A percentile compares a stretch with the other conserved stretches of the same genome.
phyloP scores from a whole-genome alignment of 2,888 invertebrate genomes.

The Drosophila limbata region DNA sequence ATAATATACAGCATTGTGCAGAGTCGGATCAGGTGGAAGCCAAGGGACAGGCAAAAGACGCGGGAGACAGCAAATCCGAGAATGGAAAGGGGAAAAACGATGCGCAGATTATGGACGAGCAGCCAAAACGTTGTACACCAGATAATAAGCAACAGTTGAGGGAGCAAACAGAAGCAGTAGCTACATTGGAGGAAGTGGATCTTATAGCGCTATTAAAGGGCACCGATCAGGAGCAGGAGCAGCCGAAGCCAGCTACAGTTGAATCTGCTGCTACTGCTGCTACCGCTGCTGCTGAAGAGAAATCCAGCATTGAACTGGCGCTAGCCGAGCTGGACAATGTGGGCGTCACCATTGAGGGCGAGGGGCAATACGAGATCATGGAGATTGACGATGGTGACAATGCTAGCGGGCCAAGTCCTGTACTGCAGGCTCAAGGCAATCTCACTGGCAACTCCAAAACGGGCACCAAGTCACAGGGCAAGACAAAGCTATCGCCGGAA shows the following conservation, averaged over 20 bases:
- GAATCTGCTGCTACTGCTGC: neutral
- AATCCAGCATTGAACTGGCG: constrained; percentile 51
- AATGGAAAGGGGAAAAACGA: constrained; percentile 29
- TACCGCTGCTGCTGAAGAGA: constrained; percentile 7
- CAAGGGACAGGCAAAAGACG: constrained; percentile 7
- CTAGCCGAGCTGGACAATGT: constrained; percentile 65
- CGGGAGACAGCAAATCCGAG: constrained; percentile 12
- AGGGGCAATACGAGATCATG: constrained; percentile 84
- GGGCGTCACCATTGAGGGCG: constrained; percentile 83
- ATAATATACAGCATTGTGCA: constrained; percentile 56
- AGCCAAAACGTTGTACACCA: constrained; percentile 21
- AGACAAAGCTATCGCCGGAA: constrained; percentile 72
- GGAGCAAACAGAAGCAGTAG: constrained; percentile 11
- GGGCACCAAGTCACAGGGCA: constrained; percentile 29
- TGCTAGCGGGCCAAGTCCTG: constrained; percentile 28
- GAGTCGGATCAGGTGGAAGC: constrained; percentile 27
- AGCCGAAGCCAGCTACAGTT: neutral
- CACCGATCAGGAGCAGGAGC: constrained; percentile 86
- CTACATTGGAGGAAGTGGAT: constrained; percentile 80
- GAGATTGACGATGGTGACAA: constrained; percentile 79
- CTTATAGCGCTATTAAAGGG: constrained; percentile 87
- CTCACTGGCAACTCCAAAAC: neutral
- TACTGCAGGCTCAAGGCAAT: neutral
- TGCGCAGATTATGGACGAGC: constrained; percentile 14
- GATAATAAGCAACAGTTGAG: constrained; percentile 11